These are phyloP conservation scores for Andrena praecox DNA, from an alignment of 2,888 invertebrate species.

Conservation along the genomic window DNA sequence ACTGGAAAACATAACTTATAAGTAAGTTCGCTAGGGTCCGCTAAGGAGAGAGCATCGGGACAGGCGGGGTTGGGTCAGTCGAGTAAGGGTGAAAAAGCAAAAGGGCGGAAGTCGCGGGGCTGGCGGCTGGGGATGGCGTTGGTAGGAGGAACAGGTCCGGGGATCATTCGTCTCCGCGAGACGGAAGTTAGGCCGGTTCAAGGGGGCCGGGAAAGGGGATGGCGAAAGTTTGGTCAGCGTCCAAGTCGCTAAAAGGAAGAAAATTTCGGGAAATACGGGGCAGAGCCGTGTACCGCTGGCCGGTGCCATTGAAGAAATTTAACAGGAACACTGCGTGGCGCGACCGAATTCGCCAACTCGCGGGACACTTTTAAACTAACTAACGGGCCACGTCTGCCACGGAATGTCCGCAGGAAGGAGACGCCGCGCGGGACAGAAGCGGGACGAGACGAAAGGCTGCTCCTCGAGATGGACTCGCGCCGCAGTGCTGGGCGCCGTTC, in stretches of 20 bases:
- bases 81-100: conserved; percentile 71
- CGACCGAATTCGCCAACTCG: conserved; percentile 60
- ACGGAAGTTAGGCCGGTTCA: conserved; percentile 81
- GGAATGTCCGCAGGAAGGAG: conserved; percentile 53
- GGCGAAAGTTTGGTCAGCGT: conserved; percentile 80
- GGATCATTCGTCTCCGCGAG: conserved; percentile 79
- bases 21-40: conserved; percentile 76
- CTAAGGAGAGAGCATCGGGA: conserved; percentile 46
- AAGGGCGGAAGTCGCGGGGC: conserved; percentile 69
- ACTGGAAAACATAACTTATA: conserved; percentile 83
- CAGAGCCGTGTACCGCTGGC: conserved; percentile 56
- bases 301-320: conserved; percentile 74
- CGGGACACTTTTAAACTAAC: conserved; percentile 72
- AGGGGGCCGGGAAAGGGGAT: too few species aligned
- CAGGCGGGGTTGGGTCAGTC: conserved; percentile 54
- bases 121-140: conserved; percentile 58
- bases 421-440: conserved; percentile 28
- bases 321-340: conserved; percentile 52
- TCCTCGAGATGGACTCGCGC: conserved; percentile 55
- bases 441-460: conserved; percentile 23
- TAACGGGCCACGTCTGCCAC: conserved; percentile 63
- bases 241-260: conserved; percentile 82
- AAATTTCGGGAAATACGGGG: conserved; percentile 78
- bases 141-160: conserved; percentile 52
- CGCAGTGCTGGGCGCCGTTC: conserved; percentile 59